Conservation (phyloP, 2,888 invertebrate genomes). For the Tortrix viridana region DNA sequence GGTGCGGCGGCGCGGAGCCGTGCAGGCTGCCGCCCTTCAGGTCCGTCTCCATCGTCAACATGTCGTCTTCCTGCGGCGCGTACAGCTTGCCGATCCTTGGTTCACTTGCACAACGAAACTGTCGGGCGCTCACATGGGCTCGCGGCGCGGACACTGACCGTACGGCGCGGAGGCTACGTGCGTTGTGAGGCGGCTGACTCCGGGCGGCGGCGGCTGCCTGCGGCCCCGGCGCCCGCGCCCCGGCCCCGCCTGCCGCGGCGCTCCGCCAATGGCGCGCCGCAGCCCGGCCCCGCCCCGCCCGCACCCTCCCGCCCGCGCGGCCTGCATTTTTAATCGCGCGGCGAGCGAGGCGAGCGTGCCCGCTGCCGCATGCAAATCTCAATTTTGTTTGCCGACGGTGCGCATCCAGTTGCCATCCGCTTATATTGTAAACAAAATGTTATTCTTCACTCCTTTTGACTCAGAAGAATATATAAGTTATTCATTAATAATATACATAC, state of each 20-base stretch:
- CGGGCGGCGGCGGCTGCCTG: conserved; percentile 67
- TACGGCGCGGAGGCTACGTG: conserved; percentile 78
- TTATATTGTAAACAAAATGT: conserved; percentile 66
- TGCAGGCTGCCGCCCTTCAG: conserved; percentile 95
- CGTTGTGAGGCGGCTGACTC: conserved; percentile 76
- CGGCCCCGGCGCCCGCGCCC: conserved; percentile 68
- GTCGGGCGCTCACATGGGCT: conserved; percentile 81
- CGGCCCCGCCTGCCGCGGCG: conserved; percentile 40
- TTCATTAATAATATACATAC: background rate
- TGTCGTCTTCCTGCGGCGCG: conserved; percentile 92
- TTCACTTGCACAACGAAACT: conserved; percentile 81
- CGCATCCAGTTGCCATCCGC: conserved; percentile 67
- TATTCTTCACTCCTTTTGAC: conserved; percentile 26
- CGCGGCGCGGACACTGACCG: conserved; percentile 79
- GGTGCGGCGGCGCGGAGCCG: conserved; percentile 94
- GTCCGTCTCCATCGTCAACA: conserved; percentile 97
- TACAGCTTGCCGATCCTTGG: conserved; percentile 89
- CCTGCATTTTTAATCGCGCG: conserved; percentile 82
- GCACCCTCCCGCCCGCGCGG: conserved; percentile 65
- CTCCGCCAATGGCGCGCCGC: conserved; percentile 37
- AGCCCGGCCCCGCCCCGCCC: conserved; percentile 41
- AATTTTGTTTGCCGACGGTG: conserved; percentile 81
- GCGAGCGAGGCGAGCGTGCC: conserved; percentile 74
- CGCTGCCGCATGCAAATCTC: conserved; percentile 76
- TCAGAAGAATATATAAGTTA: background rate